Percentiles rank a stretch among this genome's conserved stretches.
Evolutionary conservation across 2,113 vertebrate genomes (phyloP).

Genomic region (Rhizomys pruinosus): DNA sequence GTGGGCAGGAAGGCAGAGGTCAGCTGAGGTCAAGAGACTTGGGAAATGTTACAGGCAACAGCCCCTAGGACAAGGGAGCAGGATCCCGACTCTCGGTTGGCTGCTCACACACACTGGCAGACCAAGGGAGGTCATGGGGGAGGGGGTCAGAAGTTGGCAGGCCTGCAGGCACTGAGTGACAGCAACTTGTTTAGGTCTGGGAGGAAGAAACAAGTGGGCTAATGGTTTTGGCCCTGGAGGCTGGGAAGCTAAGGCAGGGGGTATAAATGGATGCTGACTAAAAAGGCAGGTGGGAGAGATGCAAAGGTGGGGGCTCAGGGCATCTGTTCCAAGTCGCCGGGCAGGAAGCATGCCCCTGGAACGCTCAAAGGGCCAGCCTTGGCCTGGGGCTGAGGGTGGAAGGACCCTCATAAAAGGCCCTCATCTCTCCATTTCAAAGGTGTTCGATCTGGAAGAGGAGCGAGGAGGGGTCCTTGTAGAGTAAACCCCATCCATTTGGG

Average conservation of each 20-base stretch:
- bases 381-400: conserved; percentile 33
- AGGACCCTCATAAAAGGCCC: conserved; percentile 75
- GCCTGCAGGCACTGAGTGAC: conserved; percentile 58
- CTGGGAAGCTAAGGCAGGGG: conserved; percentile 65
- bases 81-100: conserved; percentile 74
- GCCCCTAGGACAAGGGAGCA: conserved; percentile 62
- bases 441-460: conserved; percentile 66
- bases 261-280: conserved; percentile 71
- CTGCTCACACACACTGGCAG: conserved; percentile 74
- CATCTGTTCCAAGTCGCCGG: conserved; percentile 79
- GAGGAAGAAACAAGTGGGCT: conserved; percentile 68
- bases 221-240: conserved; percentile 83
- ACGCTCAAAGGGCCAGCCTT: conserved; percentile 67
- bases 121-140: conserved; percentile 84
- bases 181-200: conserved; percentile 74
- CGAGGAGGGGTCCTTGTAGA: conserved; percentile 27
- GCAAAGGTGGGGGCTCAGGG: conserved; percentile 73
- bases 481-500: conserved; percentile 16
- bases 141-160: conserved; percentile 84
- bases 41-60: conserved; percentile 62
- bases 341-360: conserved; percentile 69
- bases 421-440: conserved; percentile 53
- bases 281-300: conserved; percentile 83
- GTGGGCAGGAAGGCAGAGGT: conserved; percentile 61
- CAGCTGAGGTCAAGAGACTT: conserved; percentile 70